Base-by-base conservation (phyloP, 2,797 vertebrate genomes). In the Nyctibius grandis region DNA sequence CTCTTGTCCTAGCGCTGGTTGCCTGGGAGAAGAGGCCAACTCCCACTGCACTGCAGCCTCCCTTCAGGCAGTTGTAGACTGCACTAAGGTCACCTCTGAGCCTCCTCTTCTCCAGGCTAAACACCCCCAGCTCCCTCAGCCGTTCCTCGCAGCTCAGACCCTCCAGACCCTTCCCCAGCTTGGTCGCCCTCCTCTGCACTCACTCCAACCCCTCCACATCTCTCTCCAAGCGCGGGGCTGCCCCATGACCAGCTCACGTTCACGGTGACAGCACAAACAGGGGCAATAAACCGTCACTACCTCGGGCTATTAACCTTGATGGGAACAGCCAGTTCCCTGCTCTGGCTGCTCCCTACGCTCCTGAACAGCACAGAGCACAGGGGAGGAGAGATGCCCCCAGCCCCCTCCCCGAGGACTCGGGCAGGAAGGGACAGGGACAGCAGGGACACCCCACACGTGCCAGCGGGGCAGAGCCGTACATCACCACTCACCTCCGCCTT, bases 401-500 rank as follows among this genome's bases (percentile, higher is more conserved):
- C 18, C 20, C 20, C 2, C 23, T 19, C 33, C 16, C 17, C 0
- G 0, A 31, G 47, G 50, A 47, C 42, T 33, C 22, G 0, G 47
- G 28, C 48, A 64, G 42, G 80, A 48, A 48, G 22, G 23, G 31
- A 21, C 3, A 4, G 44, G 36, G 26, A 22, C 11, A 21, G n/a
- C 4, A 60, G 29, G 73, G 25, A 29, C 1, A 28, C 7, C 18
- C 23, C 14, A 11, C 3, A 5, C 1, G 4, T 1, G 2, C 33
- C 64, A 59, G 38, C 40, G 42, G 2, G 70, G 44, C 34, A 81
- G 11, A n/a, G 65, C 87, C 1, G 0, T 48, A 5, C 0, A 0
- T 6, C 17, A 1, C 50, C 0, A 12, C 98, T 98, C 93, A 99
- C 99, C 99, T 99, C 99, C 0, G 99, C 99, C 90, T 99, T 99